Percentiles rank a stretch among this genome's conserved stretches.
Conservation (phyloP, 92 coral and sea anemone species). For the Epizoanthus rinbou region DNA sequence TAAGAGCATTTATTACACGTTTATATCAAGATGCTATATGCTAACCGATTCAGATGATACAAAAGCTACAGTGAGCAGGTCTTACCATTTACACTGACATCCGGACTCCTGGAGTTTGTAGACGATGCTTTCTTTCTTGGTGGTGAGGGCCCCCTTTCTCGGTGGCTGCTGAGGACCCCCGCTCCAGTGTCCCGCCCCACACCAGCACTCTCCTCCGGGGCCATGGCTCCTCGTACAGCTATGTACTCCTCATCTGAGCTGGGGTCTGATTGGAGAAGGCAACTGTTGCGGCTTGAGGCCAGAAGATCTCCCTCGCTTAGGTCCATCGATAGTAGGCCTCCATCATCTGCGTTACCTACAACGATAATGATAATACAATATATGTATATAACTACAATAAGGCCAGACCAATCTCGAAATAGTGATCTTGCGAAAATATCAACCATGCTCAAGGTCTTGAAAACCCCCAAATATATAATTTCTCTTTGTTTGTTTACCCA, state of each 20-base stretch:
- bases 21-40: neutral
- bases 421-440: no score
- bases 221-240: constrained; percentile 42
- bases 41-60: neutral
- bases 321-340: neutral
- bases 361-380: neutral
- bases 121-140: constrained; percentile 13
- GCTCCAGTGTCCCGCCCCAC: constrained; percentile 47
- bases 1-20: neutral
- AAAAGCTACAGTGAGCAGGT: neutral
- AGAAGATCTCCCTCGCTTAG: constrained; percentile 24
- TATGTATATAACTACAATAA: no score
- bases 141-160: constrained; percentile 29
- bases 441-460: no score
- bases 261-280: constrained; percentile 16
- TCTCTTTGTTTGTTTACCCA: no score
- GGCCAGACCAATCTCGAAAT: no score
- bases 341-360: constrained; percentile 18
- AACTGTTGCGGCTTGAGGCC: neutral
- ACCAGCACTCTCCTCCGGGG: constrained; percentile 43
- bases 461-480: no score
- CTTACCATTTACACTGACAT: constrained; percentile 13
- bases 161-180: constrained; percentile 16
- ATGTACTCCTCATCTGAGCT: constrained; percentile 41
- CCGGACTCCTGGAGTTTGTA: neutral